Base-by-base conservation (phyloP, 2,113 vertebrate genomes). In the Ammodytes dubius region DNA sequence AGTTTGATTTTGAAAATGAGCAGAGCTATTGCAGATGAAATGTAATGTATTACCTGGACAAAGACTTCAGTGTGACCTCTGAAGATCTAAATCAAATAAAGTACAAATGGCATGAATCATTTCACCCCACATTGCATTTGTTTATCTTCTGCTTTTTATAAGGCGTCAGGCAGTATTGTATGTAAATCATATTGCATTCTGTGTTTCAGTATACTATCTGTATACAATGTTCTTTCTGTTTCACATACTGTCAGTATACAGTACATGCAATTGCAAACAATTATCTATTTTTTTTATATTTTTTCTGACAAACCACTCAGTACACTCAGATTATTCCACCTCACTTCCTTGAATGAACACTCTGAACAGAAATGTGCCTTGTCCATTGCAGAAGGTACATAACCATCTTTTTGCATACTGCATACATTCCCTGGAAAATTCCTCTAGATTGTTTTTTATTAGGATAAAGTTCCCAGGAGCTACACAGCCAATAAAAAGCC, bases 381-480 rank as follows among this genome's bases (percentile, higher is more conserved):
- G 85, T 91, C 82, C 89, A 67, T 47, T 70, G 72, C 77, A 84
- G 63, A 82, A 85, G 87, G 79, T 84, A 72, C 89, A 84, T 86
- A 77, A 66, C 86, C 88, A 90, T 91, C 90, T 93, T 94, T 94
- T 93, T 90, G 79, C 79, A 92, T 90, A 91, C 89, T 91, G 89
- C 88, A 94, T 90, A 93, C 87, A 93, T 93, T 92, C 90, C 88
- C 61, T 94, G 94, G 94, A 95, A 95, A 95, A 95, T 95, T 95
- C 93, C 83, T 63, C 79, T 86, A 89, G 90, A 94, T 94, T 94
- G 93, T 95, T 94, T 94, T 92, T 95, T 95, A 95, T 95, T 94
- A 90, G 93, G 89, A 82, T 93, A 90, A 95, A 94, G 94, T 95
- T 96, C 94, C 94, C 94, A 95, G 93, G 92, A 95, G 93, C 93